Conservation (phyloP, 23 tunicate genomes). For the Halocynthia roretzi region DNA sequence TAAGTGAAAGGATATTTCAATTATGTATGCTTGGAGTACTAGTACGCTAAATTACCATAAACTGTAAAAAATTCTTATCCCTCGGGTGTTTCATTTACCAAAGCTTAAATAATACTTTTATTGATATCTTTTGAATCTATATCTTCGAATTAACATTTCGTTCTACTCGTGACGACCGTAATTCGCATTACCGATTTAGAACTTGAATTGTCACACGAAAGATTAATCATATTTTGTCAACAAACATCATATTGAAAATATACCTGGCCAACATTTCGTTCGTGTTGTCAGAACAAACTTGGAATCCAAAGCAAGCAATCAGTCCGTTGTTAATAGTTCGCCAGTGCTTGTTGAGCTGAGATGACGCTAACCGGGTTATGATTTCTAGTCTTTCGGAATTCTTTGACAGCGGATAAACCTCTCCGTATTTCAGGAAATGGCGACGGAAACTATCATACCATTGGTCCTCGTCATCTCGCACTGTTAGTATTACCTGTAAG, state of each 20-base stretch:
- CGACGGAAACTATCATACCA: slow-evolving; percentile 29
- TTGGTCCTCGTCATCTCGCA: slow-evolving; percentile 14
- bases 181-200: too few species aligned
- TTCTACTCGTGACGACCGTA: too few species aligned
- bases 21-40: too few species aligned
- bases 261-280: slow-evolving; percentile 33
- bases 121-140: too few species aligned
- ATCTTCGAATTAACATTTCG: too few species aligned
- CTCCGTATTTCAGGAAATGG: slow-evolving; percentile 18
- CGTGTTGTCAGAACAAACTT: slow-evolving; percentile 27
- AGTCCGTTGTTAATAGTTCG: slow-evolving; percentile 22
- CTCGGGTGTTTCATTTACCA: too few species aligned
- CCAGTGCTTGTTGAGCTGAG: slow-evolving; percentile 21
- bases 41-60: too few species aligned
- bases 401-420: slow-evolving; percentile 24
- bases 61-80: too few species aligned
- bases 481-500: slow-evolving; percentile 23
- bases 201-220: neutral
- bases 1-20: too few species aligned
- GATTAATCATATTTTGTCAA: neutral
- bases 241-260: neutral
- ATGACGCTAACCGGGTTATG: slow-evolving; percentile 20
- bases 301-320: slow-evolving; percentile 27
- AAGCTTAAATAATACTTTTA: too few species aligned
- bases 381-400: slow-evolving; percentile 24